These are phyloP conservation scores for Hycleus phaleratus DNA, from an alignment of 1,140 invertebrate genomes.

Conservation along the genomic window DNA sequence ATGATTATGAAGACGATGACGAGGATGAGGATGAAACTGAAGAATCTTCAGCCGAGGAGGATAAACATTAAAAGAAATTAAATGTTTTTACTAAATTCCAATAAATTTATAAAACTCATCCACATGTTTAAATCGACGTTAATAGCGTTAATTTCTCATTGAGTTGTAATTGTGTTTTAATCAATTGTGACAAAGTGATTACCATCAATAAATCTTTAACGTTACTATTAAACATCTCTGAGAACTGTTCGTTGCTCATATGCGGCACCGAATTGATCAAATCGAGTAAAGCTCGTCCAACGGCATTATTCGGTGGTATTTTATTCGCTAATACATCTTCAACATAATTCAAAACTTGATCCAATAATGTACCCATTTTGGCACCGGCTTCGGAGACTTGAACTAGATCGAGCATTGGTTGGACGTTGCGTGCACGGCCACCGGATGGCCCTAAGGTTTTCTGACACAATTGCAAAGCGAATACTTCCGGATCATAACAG, in stretches of 20 bases:
- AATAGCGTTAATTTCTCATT: slow-evolving; percentile 89
- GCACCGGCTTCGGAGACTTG: slow-evolving; percentile 69
- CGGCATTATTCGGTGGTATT: slow-evolving; percentile 65
- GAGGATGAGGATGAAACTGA: slow-evolving; percentile 42
- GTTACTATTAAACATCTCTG: slow-evolving; percentile 91
- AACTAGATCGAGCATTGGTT: slow-evolving; percentile 76
- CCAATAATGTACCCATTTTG: slow-evolving; percentile 66
- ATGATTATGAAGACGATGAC: slow-evolving; percentile 45
- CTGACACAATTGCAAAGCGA: slow-evolving; percentile 68
- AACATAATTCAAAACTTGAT: slow-evolving; percentile 77
- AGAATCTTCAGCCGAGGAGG: slow-evolving; percentile 25
- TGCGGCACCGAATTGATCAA: slow-evolving; percentile 86
- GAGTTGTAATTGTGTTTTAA: slow-evolving; percentile 88
- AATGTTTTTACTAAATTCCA: too few relatives aligned
- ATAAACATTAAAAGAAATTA: neutral
- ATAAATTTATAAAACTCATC: too few relatives aligned
- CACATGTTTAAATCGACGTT: slow-evolving; percentile 51
- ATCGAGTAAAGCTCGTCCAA: slow-evolving; percentile 79
- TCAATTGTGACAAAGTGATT: slow-evolving; percentile 89
- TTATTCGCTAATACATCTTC: slow-evolving; percentile 77
- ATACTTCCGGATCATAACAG: slow-evolving; percentile 84
- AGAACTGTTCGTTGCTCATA: slow-evolving; percentile 83
- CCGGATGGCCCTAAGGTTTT: slow-evolving; percentile 60
- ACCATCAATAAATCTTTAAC: slow-evolving; percentile 97
- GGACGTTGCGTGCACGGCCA: slow-evolving; percentile 53